Percentiles rank a stretch among this genome's conserved stretches.
phyloP scores from a whole-genome alignment of 2,113 vertebrate genomes.

The Pomatostomus ruficeps region DNA sequence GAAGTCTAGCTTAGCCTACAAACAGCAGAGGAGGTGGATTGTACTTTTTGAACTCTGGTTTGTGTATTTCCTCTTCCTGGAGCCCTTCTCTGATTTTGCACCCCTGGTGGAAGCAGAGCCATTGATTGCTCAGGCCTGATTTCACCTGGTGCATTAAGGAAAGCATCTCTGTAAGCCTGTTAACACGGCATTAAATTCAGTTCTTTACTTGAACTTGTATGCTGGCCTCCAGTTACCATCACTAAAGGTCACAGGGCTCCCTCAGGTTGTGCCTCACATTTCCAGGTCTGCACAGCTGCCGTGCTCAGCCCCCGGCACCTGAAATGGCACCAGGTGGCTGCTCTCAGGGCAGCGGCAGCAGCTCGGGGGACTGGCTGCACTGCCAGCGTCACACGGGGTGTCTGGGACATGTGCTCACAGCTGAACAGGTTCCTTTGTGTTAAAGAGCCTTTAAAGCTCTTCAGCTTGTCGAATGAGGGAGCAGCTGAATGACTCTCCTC shows the following conservation, averaged over 20 bases:
- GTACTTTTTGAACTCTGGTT: not conserved
- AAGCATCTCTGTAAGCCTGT: not conserved
- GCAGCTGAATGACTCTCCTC: not conserved
- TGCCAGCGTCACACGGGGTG: not conserved
- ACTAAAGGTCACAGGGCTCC: conserved; percentile 9
- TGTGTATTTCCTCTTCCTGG: not conserved
- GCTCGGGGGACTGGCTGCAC: not conserved
- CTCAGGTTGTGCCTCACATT: not conserved
- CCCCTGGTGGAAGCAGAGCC: not conserved
- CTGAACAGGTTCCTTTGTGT: not conserved
- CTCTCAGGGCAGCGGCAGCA: not conserved
- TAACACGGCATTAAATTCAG: not conserved
- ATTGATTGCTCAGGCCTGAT: not conserved
- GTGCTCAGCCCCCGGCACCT: not conserved
- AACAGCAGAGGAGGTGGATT: not conserved
- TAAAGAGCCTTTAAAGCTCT: not conserved
- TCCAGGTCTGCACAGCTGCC: not conserved
- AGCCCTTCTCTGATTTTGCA: not conserved
- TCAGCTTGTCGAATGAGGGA: not conserved
- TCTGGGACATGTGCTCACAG: not conserved
- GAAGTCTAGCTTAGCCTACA: not conserved
- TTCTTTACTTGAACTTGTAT: not conserved
- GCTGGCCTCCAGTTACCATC: not conserved
- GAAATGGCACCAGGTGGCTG: not conserved
- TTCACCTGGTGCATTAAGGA: not conserved